A percentile compares a stretch with the other conserved stretches of the same genome.
phyloP scores from a whole-genome alignment of 2,888 invertebrate species.

The Ophion ventricosus region DNA sequence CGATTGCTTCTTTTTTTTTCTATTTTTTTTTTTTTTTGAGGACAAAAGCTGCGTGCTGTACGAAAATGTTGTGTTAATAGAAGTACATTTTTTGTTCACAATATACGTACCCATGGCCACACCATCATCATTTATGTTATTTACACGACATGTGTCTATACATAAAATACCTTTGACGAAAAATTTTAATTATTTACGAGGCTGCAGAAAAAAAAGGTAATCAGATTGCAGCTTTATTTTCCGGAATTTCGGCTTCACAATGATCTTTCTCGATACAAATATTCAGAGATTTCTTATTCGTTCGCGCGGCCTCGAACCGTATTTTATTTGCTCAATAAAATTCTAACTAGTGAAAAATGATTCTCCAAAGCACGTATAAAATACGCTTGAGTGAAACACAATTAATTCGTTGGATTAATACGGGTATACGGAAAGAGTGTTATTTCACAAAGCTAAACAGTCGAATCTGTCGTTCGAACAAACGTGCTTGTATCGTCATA shows the following conservation, averaged over 20 bases:
- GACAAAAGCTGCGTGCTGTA: constrained; percentile 62
- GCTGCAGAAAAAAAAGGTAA: constrained; percentile 52
- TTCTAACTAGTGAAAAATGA: constrained; percentile 36
- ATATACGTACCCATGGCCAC: constrained; percentile 83
- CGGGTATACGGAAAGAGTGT: constrained; percentile 68
- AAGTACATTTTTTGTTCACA: constrained; percentile 64
- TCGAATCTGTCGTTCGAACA: constrained; percentile 75
- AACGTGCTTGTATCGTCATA: constrained; percentile 44
- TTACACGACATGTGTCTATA: constrained; percentile 75
- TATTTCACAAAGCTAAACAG: constrained; percentile 78
- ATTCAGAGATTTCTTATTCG: constrained; percentile 69
- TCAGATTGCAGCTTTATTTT: constrained; percentile 26
- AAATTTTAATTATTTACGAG: constrained; percentile 57
- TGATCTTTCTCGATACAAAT: constrained; percentile 78
- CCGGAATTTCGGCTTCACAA: constrained; percentile 37
- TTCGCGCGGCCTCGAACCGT: constrained; percentile 77
- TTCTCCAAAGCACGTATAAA: neutral
- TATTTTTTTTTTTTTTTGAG: no score
- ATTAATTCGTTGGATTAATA: constrained; percentile 43
- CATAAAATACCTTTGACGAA: constrained; percentile 54
- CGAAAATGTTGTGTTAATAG: constrained; percentile 66
- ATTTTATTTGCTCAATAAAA: constrained; percentile 75
- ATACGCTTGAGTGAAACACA: neutral
- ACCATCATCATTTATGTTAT: constrained; percentile 83
- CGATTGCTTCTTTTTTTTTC: constrained; percentile 45